These are phyloP conservation scores for zebrafish (Danio rerio) DNA, from an alignment of 2,113 vertebrate species.

Conservation along the genomic window DNA sequence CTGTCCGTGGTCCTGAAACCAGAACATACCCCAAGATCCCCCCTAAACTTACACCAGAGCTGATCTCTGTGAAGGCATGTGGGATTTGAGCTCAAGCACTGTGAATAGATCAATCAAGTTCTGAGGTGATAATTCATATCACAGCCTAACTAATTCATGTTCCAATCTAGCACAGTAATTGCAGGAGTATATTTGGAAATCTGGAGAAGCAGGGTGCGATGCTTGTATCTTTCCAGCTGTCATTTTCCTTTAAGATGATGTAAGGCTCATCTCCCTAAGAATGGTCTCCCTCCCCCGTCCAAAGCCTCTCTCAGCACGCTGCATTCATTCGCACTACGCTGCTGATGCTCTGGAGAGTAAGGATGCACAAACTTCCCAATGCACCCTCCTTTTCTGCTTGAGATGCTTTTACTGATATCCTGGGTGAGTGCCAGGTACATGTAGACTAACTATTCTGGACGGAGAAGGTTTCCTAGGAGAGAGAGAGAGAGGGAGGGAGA, in stretches of 20 bases:
- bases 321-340: slow-evolving; percentile 42
- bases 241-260: slow-evolving; percentile 97
- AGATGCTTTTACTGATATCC: slow-evolving; percentile 11
- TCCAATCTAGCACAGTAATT: background rate
- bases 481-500: no score
- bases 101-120: background rate
- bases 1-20: slow-evolving; percentile 54
- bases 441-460: background rate
- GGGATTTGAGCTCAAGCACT: background rate
- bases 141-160: background rate
- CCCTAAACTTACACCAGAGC: background rate
- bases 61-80: background rate
- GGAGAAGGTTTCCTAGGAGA: background rate
- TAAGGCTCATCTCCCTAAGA: slow-evolving; percentile 87
- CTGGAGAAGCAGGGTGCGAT: slow-evolving; percentile 1
- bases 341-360: slow-evolving; percentile 39
- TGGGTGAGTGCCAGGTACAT: background rate
- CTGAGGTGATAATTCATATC: background rate
- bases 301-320: slow-evolving; percentile 72
- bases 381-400: slow-evolving; percentile 4
- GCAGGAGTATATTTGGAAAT: background rate
- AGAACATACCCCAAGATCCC: background rate
- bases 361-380: slow-evolving; percentile 38
- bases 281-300: slow-evolving; percentile 71
- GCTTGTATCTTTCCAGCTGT: slow-evolving; percentile 67